phyloP scores from a whole-genome alignment of 1,140 invertebrate species.

The Paralvinella palmiformis region DNA sequence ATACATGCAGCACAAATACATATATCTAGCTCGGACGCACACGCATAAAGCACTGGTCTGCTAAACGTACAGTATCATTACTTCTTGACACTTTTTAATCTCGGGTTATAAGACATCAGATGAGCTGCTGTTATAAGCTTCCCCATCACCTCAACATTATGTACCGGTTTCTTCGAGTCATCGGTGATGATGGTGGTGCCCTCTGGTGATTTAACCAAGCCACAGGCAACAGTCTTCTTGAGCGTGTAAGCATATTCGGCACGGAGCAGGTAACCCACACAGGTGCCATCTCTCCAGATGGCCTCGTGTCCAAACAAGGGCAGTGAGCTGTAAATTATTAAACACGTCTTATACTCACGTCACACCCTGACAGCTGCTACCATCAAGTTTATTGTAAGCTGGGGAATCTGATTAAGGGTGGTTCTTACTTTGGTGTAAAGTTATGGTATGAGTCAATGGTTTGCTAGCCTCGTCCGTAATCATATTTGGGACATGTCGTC shows the following conservation, averaged over 20 bases:
- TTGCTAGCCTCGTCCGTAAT: no score
- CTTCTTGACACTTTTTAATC: no score
- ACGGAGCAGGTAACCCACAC: conserved; percentile 71
- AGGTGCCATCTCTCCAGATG: conserved; percentile 68
- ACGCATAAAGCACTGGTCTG: no score
- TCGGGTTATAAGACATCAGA: no score
- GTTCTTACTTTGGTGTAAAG: no score
- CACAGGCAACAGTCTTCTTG: conserved; percentile 64
- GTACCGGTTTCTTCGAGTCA: conserved; percentile 65
- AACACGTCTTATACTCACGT: not conserved
- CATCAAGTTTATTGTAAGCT: not conserved
- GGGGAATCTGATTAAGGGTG: no score
- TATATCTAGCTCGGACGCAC: no score
- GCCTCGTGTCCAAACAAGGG: conserved; percentile 77
- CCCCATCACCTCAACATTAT: conserved; percentile 74
- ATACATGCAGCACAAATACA: no score
- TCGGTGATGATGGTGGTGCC: conserved; percentile 57
- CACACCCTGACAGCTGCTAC: not conserved
- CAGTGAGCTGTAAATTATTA: conserved; percentile 52
- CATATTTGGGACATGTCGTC: no score
- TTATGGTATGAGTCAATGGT: no score
- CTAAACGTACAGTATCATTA: no score
- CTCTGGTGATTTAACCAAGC: conserved; percentile 57
- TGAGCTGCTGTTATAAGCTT: conserved; percentile 65
- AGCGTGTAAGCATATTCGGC: conserved; percentile 73